These are phyloP conservation scores for Gymnocephalus cernua DNA, from an alignment of 2,113 vertebrate genomes.

Conservation along the genomic window DNA sequence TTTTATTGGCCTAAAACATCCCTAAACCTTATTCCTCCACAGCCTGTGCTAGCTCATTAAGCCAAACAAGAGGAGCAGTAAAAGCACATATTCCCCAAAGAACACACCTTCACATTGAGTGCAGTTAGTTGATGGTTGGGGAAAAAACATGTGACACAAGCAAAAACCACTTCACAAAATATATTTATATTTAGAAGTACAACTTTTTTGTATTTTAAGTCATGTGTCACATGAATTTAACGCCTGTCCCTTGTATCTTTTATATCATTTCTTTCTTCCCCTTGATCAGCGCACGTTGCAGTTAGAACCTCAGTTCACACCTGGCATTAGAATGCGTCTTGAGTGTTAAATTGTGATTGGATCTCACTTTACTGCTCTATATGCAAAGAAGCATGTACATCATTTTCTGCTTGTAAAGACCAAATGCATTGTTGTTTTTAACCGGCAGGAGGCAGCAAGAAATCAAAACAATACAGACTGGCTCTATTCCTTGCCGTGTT, in stretches of 20 bases:
- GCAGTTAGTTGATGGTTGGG: background rate
- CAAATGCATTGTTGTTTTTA: no score
- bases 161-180: background rate
- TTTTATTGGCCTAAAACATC: conserved; percentile 67
- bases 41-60: conserved; percentile 52
- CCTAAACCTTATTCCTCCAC: conserved; percentile 19
- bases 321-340: no score
- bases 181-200: background rate
- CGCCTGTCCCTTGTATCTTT: background rate
- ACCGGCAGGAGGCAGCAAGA: no score
- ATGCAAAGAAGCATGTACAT: no score
- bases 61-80: conserved; percentile 23
- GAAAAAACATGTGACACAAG: background rate
- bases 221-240: background rate
- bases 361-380: no score
- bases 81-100: conserved; percentile 10
- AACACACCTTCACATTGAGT: background rate
- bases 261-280: background rate
- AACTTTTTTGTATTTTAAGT: background rate
- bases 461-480: no score
- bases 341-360: no score
- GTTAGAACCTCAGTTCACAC: no score
- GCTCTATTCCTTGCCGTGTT: no score
- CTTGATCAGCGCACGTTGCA: background rate
- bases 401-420: no score